These are phyloP conservation scores for Pungitius pungitius DNA, from an alignment of 2,113 vertebrate genomes.

Conservation along the genomic window DNA sequence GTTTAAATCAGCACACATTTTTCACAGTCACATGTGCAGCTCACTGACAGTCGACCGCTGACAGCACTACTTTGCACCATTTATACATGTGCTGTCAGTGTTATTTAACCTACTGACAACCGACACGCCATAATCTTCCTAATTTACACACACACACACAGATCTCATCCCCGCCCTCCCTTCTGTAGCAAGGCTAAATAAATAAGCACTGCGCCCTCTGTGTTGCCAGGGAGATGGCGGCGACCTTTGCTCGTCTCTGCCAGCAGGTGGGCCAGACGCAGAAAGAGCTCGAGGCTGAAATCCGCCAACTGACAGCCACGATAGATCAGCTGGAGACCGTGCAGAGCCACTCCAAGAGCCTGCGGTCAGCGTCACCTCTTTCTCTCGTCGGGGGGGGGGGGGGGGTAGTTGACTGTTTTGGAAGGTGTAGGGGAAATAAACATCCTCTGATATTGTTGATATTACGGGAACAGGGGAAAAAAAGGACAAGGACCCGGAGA, in stretches of 20 bases:
- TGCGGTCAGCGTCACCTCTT: slow-evolving; percentile 81
- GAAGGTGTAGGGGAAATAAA: neutral
- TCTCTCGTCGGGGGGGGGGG: neutral
- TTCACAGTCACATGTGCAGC: no score
- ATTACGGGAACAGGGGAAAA: neutral
- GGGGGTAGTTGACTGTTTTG: neutral
- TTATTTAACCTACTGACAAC: slow-evolving; percentile 12
- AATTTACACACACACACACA: slow-evolving; percentile 3
- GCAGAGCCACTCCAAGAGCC: slow-evolving; percentile 87
- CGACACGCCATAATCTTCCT: neutral
- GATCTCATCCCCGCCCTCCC: neutral
- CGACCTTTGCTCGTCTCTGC: slow-evolving; percentile 93
- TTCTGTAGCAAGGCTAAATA: slow-evolving; percentile 46
- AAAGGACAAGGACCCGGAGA: neutral
- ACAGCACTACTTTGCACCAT: neutral
- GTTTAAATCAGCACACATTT: neutral
- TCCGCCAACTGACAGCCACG: slow-evolving; percentile 85
- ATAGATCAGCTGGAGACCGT: slow-evolving; percentile 89
- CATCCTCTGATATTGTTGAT: neutral
- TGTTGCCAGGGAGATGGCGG: slow-evolving; percentile 90
- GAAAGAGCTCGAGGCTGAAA: slow-evolving; percentile 87
- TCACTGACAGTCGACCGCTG: neutral
- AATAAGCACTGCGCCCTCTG: slow-evolving; percentile 49
- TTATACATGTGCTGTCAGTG: neutral
- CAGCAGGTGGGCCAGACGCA: slow-evolving; percentile 94